phyloP scores from a whole-genome alignment of 2,888 invertebrate species.

The Diarsia brunnea region DNA sequence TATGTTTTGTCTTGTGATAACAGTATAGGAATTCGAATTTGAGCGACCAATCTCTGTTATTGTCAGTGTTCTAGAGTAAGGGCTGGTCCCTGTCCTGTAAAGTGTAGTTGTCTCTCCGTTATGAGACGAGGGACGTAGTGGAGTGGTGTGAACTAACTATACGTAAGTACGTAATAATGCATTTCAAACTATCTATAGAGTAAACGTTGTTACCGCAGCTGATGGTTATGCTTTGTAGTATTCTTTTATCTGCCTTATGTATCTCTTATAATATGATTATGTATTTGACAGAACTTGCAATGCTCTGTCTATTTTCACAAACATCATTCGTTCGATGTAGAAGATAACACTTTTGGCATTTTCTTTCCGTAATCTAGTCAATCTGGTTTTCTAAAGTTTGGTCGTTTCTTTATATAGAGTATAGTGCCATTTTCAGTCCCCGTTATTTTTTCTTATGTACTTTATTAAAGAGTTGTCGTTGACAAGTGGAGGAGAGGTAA shows the following conservation, averaged over 20 bases:
- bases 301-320: slow-evolving; percentile 43
- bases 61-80: slow-evolving; percentile 81
- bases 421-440: slow-evolving; percentile 57
- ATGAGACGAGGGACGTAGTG: slow-evolving; percentile 51
- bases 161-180: slow-evolving; percentile 79
- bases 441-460: slow-evolving; percentile 39
- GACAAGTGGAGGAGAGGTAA: slow-evolving; percentile 60
- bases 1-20: slow-evolving; percentile 88
- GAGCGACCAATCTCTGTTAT: slow-evolving; percentile 87
- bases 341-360: slow-evolving; percentile 46
- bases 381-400: slow-evolving; percentile 56
- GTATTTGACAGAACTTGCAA: slow-evolving; percentile 42
- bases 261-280: slow-evolving; percentile 45
- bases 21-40: slow-evolving; percentile 83
- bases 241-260: slow-evolving; percentile 65
- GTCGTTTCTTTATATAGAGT: slow-evolving; percentile 45
- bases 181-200: slow-evolving; percentile 84
- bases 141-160: slow-evolving; percentile 68
- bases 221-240: slow-evolving; percentile 74
- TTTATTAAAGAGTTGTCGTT: slow-evolving; percentile 37
- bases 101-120: slow-evolving; percentile 66
- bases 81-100: slow-evolving; percentile 84
- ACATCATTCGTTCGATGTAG: slow-evolving; percentile 27
- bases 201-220: slow-evolving; percentile 83
- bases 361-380: slow-evolving; percentile 67